Base-by-base conservation (phyloP, 2,797 vertebrate species). In the Acanthiza pusilla region DNA sequence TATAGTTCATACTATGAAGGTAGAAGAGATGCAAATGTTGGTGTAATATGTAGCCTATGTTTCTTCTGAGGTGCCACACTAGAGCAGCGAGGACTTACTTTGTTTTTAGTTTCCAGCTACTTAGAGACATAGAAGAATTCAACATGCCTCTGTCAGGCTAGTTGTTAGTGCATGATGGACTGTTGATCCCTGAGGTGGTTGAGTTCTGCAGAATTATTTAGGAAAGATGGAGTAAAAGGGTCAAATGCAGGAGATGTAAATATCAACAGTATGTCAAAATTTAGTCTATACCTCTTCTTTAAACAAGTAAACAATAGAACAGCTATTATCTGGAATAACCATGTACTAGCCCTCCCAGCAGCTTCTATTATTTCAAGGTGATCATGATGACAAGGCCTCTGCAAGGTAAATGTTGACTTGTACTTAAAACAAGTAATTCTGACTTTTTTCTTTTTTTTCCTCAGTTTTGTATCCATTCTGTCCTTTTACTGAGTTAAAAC, bases 391-490 rank as follows among this genome's bases (percentile, higher is more conserved):
- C 5, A 42, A 38, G 21, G 17, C 12, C n/a, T 70, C 13, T 71
- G 11, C 51, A 45, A 61, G 16, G n/a, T 23, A 87, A 55, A 67
- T 40, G 6, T 42, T 73, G 48, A 60, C 6, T 89, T 70, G 6
- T 54, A 22, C 40, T 60, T 68, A 51, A 84, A 81, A 27, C 22
- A 70, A 26, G 11, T 68, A 38, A 38, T 85, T 79, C 21, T 79
- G 26, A 21, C 23, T 45, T 55, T 30, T 72, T 43, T 26, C 0
- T 3, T 9, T 53, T 32, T 32, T 3, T 1, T 1, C 30, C 17
- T 5, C 9, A 36, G 3, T 63, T 77, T 71, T 70, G 4, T 57
- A 29, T 36, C 4, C 15, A 15, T 89, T 79, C 38, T 60, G 10
- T 50, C 14, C 14, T 87, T 94, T 63, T 51, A 30, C 51, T 60